phyloP scores from a whole-genome alignment of 2,113 vertebrate species.

The Sinosuthora webbiana region DNA sequence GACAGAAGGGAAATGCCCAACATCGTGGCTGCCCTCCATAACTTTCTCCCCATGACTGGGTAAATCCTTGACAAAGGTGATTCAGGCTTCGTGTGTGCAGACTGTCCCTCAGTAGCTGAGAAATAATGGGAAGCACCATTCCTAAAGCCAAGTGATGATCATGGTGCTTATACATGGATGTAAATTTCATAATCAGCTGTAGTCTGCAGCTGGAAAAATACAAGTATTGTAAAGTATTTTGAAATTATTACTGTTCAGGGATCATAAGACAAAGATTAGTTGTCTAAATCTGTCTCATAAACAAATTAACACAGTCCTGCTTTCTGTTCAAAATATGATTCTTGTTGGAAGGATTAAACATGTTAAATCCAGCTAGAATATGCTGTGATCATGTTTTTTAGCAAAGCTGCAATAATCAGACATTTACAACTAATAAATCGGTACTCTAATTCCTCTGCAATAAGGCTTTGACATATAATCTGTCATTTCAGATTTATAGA shows the following conservation, averaged over 20 bases:
- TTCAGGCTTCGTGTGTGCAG: accelerated
- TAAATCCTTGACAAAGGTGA: neutral
- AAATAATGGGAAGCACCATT: neutral
- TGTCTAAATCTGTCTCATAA: conserved; percentile 70
- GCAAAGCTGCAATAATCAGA: conserved; percentile 79
- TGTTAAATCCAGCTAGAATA: conserved; percentile 73
- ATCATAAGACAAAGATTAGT: conserved; percentile 63
- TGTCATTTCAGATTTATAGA: conserved; percentile 77
- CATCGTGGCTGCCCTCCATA: accelerated
- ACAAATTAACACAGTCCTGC: conserved; percentile 72
- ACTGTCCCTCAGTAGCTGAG: neutral
- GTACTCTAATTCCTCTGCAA: conserved; percentile 75
- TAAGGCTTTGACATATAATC: conserved; percentile 82
- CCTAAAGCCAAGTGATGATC: neutral
- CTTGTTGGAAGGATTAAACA: conserved; percentile 72
- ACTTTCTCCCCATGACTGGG: neutral
- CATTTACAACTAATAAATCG: conserved; percentile 81
- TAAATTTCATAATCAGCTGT: conserved; percentile 1
- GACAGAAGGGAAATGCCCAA: neutral
- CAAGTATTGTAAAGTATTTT: conserved; percentile 23
- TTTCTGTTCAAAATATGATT: conserved; percentile 64
- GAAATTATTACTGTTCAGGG: conserved; percentile 51
- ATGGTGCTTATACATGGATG: neutral
- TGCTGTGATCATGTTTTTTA: conserved; percentile 63
- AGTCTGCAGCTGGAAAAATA: neutral